Base-by-base conservation (phyloP, 2,113 vertebrate genomes). In the Orycteropus afer region DNA sequence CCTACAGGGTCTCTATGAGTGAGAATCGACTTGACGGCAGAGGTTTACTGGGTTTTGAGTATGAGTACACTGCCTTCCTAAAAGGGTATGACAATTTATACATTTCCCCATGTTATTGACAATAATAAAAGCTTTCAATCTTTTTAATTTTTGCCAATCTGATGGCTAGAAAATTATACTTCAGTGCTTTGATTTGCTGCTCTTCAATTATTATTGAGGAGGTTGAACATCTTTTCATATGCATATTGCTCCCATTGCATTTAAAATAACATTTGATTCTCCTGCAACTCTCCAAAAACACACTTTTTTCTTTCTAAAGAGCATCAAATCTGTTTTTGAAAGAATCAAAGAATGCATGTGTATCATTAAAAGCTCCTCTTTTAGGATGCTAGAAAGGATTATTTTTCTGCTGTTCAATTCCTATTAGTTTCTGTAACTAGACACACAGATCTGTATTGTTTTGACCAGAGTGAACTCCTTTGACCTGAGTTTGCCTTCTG, bases 401-500 rank as follows among this genome's bases (percentile, higher is more conserved):
- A 0, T 78, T 87, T 87, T 86, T 45, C 76, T 73, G 80, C 32
- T 65, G 95, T 90, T 32, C 11, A 23, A 73, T 93, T 95, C 88
- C 86, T 88, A 55, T 90, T 95, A 79, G 57, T 67, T 59, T 92
- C 91, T 91, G 65, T 78, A 73, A 51, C 82, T 53, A 3, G 47
- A 45, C 53, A 93, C 73, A 82, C 10, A 90, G 25, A 47, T 25
- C 27, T 32, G 51, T 23, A n/a, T 23, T 93, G 87, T 74, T 83
- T 81, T 86, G 95, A 57, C 17, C 59, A 51, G 55, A 76, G 37
- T 67, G 82, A 89, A 82, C 79, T 74, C 32, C 91, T 81, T 79
- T 76, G 77, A 90, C 61, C 81, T 85, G 37, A 25, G 69, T 89
- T 71, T 88, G 81, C 73, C 89, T 86, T 85, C 81, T 95, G 93